Evolutionary conservation across 1,140 invertebrate genomes (phyloP), one percentile per base, ranked within the genome.

Genomic region (Aphis craccivora): DNA sequence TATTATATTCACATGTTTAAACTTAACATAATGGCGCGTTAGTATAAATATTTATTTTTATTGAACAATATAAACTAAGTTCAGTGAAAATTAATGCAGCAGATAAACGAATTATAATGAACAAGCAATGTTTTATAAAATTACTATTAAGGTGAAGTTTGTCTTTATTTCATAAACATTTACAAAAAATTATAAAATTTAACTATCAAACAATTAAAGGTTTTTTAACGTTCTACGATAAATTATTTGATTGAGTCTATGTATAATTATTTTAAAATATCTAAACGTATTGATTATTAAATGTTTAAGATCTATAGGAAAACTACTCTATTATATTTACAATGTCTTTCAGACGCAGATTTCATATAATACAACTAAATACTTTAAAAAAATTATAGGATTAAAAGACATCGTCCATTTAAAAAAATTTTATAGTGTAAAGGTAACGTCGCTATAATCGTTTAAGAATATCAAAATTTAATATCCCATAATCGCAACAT

Each of bases 21-120:
- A n/a, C n/a, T 76, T 76, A 76, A n/a, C 60, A 76, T 76, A 76
- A n/a, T n/a, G 60, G 23, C 14, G 18, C 18, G 60, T 76, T 76
- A 76, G 9, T 67, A n/a, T 67, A n/a, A 76, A 76, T 76, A 76
- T 76, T 76, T 76, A 76, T 76, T 76, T 76, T 76, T 76, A 76
- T 76, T 76, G 60, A 76, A 76, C 60, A 76, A 76, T 76, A 76
- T 76, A 35, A 76, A 76, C 60, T 3, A 20, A 76, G 30, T 76
- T 76, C 30, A 76, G 14, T 76, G 4, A 76, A 76, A 76, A 76
- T 76, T n/a, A 76, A 76, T 76, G 60, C n/a, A 35, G 60, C n/a
- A n/a, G 60, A 76, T 76, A 14, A 67, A 30, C 8, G 25, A 60
- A 60, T 11, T 60, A n/a, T 30, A n/a, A 11, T 11, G 60, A 14